Conservation (phyloP, 2,113 vertebrate species). For the Indri indri region DNA sequence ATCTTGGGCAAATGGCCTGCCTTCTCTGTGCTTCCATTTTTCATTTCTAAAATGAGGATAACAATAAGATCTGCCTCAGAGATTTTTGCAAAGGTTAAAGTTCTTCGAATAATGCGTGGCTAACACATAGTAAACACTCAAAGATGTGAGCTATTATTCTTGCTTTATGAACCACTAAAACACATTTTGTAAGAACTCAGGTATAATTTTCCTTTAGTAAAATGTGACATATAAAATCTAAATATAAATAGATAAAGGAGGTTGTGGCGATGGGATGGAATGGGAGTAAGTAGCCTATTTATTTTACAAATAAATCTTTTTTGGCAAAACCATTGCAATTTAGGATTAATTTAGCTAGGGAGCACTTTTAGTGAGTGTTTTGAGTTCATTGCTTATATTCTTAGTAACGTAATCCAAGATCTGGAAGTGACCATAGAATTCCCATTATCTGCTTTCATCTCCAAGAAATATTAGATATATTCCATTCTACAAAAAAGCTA, state of each 20-base stretch:
- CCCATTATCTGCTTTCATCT: background rate
- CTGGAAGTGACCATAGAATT: background rate
- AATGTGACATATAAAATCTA: background rate
- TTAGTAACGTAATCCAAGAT: background rate
- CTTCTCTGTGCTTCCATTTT: background rate
- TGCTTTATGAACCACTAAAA: background rate
- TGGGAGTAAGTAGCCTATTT: background rate
- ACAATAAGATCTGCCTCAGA: background rate
- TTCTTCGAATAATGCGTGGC: background rate
- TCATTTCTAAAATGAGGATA: background rate
- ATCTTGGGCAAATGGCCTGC: background rate
- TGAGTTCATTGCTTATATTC: background rate
- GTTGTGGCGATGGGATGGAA: background rate
- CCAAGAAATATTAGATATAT: background rate
- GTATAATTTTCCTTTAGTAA: background rate
- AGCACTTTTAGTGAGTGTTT: background rate
- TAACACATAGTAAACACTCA: background rate
- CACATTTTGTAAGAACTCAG: background rate
- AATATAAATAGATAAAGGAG: background rate
- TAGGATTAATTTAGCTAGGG: background rate
- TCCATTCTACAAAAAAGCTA: background rate
- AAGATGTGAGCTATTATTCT: background rate
- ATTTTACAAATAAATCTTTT: constrained; percentile 21
- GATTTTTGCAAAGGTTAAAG: background rate
- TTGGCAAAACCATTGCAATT: background rate